Base-by-base conservation (phyloP, 1,140 invertebrate species). In the Eriocheir sinensis region DNA sequence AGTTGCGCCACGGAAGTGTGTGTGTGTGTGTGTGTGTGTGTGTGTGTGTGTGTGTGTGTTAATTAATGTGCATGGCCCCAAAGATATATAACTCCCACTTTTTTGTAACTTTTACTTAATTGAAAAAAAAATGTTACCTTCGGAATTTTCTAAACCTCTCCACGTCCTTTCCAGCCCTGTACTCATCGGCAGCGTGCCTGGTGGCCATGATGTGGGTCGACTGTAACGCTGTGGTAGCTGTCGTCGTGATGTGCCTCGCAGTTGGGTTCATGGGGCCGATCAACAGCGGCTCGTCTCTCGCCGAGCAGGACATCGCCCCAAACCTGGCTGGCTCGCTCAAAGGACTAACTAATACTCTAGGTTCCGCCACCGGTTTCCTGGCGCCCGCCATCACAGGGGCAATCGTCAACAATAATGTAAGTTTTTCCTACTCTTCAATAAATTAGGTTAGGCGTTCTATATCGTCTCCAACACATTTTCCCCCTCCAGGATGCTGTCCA, bases 251-350 rank as follows among this genome's bases (percentile, higher is more conserved):
- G 0, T 97, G 98, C 79, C 97, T 98, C 12, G 97, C 98, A 0
- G 98, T 98, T 0, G 98, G 98, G 0, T 97, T 98, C 95, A 97
- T 97, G 8, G 98, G 98, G 30, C 98, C 98, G 27, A 53, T 92
- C 86, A 96, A 95, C 40, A 94, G 95, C 17, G 96, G 96, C 0
- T 95, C 92, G 21, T 92, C 96, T 40, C 97, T 98, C 8, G 98
- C 98, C 95, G 98, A 98, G 38, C 97, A 98, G 94, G 98, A 98
- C 96, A 97, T 98, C 95, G 97, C 98, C 1, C 98, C 98, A 0
- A 98, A 98, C 96, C 98, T 98, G 96, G 97, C 98, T 0, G 98
- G 98, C 15, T 97, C 98, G 0, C 96, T 98, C 15, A 97, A 98
- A 97, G 97, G 97, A 0, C 97, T 98, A 32, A 97, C 97, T 0